Conservation (phyloP, 2,888 invertebrate genomes). For the Megalurothrips usitatus region DNA sequence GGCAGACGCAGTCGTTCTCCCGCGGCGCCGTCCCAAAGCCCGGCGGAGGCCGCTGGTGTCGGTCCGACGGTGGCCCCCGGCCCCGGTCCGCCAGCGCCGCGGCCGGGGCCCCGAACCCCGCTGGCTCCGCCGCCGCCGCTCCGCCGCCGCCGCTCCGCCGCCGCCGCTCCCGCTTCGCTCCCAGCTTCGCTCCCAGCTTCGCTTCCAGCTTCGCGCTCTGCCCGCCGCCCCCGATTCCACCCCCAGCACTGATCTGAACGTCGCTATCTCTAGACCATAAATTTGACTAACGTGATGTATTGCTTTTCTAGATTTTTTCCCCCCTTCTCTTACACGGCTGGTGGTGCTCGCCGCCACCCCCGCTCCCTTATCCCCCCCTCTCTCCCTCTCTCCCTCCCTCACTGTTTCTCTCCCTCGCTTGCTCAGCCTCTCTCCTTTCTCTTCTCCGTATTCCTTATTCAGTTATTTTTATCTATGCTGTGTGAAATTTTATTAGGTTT, state of each 20-base stretch:
- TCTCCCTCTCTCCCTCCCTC: too few relatives aligned
- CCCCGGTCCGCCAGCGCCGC: too few relatives aligned
- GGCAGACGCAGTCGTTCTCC: too few relatives aligned
- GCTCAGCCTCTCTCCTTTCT: background rate
- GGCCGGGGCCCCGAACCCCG: too few relatives aligned
- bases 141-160: too few relatives aligned
- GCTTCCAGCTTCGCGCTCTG: background rate
- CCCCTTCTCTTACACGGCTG: background rate
- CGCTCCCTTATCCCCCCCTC: too few relatives aligned
- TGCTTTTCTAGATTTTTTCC: constrained; percentile 11
- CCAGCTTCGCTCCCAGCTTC: background rate
- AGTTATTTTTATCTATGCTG: constrained; percentile 21
- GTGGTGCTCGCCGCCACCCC: too few relatives aligned
- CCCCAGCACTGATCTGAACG: background rate
- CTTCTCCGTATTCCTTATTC: background rate
- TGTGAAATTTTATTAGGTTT: constrained; percentile 23
- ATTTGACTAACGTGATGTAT: constrained; percentile 26
- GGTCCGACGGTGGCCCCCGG: too few relatives aligned
- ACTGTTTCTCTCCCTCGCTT: too few relatives aligned
- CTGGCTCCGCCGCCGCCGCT: too few relatives aligned
- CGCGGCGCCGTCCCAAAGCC: too few relatives aligned
- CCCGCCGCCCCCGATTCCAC: background rate
- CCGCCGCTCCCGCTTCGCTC: background rate
- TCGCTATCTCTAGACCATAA: constrained; percentile 25
- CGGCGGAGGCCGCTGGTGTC: too few relatives aligned